Conservation (phyloP, 2,797 vertebrate genomes). For the Poecile montanus region DNA sequence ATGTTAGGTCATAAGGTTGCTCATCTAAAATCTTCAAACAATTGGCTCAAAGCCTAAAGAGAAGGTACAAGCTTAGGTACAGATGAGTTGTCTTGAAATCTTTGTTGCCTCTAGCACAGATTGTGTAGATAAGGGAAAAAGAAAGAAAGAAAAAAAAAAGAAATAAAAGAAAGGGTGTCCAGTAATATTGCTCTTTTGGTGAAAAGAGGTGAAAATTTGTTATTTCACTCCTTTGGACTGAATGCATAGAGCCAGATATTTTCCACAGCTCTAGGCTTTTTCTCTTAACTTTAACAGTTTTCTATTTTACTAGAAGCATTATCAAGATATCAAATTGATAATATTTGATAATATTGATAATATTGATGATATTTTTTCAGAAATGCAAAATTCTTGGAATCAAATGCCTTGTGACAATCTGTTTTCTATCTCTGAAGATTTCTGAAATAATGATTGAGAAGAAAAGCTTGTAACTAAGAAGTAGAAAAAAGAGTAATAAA, state of each 20-base stretch:
- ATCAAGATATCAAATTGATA: neutral
- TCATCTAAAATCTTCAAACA: constrained; percentile 43
- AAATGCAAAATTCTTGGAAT: neutral
- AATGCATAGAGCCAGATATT: neutral
- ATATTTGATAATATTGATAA: neutral
- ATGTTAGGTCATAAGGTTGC: neutral
- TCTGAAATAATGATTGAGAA: neutral
- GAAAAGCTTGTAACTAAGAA: neutral
- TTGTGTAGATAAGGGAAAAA: neutral
- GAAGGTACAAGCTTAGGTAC: neutral
- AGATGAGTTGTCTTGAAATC: neutral
- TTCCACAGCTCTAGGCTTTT: neutral
- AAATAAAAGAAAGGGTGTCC: rapidly evolving
- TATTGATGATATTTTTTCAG: neutral
- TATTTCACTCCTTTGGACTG: neutral
- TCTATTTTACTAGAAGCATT: neutral
- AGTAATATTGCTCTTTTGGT: neutral
- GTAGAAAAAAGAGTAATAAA: neutral
- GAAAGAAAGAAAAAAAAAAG: neutral
- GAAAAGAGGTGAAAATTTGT: neutral
- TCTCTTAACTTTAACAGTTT: neutral
- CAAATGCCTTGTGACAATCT: neutral
- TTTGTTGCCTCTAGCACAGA: neutral
- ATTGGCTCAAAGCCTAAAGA: constrained; percentile 38
- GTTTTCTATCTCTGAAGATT: neutral